Evolutionary conservation across 2,888 invertebrate species (phyloP).

Genomic region (Caenorhabditis afra): DNA sequence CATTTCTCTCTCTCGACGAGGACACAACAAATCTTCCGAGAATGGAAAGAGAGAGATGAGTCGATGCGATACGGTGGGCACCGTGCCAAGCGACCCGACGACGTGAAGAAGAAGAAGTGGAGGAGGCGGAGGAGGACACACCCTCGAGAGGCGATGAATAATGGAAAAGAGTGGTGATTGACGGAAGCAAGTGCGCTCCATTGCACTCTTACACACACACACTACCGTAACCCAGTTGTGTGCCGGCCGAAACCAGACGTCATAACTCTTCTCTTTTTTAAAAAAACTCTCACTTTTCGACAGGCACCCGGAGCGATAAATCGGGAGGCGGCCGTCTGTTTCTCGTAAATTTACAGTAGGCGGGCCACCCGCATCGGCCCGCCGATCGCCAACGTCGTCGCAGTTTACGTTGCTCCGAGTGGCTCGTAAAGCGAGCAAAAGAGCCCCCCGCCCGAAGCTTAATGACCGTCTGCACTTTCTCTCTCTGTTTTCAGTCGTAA

Average conservation of each 20-base stretch:
- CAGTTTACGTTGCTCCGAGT: conserved; percentile 45
- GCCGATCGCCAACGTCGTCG: no score
- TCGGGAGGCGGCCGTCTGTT: not conserved
- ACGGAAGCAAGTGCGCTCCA: not conserved
- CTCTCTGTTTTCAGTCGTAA: conserved; percentile 1
- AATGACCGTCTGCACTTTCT: conserved; percentile 48
- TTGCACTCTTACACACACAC: not conserved
- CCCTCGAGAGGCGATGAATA: no score
- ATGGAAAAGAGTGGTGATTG: not conserved
- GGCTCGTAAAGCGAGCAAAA: conserved; percentile 22
- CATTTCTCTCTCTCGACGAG: no score
- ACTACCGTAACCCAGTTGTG: conserved; percentile 6
- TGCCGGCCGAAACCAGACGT: conserved; percentile 2
- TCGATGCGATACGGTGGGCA: no score
- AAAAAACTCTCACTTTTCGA: no score
- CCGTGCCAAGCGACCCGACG: no score
- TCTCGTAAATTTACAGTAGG: conserved; percentile 41
- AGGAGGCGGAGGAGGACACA: no score
- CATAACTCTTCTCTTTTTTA: conserved; percentile 18
- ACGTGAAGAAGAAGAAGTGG: no score
- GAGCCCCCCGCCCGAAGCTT: conserved; percentile 9
- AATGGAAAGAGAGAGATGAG: not conserved
- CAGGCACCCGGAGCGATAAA: conserved; percentile 15
- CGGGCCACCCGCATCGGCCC: conserved; percentile 26
- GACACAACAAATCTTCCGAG: not conserved